Evolutionary conservation across 2,888 invertebrate genomes (phyloP).

Genomic region (Agapetus fuscipes): DNA sequence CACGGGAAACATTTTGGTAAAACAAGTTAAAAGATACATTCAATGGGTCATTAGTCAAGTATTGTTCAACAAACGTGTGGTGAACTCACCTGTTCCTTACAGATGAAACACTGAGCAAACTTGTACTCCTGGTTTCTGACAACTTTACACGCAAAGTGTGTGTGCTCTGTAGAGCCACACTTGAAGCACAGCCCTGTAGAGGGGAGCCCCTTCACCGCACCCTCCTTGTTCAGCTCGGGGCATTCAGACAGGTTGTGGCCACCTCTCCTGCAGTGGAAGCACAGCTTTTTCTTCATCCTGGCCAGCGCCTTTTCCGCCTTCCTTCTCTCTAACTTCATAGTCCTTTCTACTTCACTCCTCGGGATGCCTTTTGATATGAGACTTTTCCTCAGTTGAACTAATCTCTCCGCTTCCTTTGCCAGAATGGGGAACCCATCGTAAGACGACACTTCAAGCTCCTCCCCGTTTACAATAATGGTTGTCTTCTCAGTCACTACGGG

Average conservation of each 20-base stretch:
- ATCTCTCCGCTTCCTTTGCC: constrained; percentile 57
- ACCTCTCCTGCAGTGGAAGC: constrained; percentile 67
- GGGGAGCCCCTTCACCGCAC: constrained; percentile 32
- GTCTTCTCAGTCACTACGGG: constrained; percentile 36
- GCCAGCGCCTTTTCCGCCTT: constrained; percentile 63
- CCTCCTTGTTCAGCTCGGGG: constrained; percentile 53
- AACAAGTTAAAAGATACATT: too few relatives aligned
- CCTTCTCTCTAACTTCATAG: constrained; percentile 59
- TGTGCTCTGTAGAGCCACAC: constrained; percentile 84
- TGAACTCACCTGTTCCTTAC: constrained; percentile 64
- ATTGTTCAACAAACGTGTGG: too few relatives aligned
- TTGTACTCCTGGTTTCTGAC: constrained; percentile 57
- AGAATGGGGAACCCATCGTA: constrained; percentile 65
- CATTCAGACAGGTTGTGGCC: constrained; percentile 78
- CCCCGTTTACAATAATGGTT: constrained; percentile 53
- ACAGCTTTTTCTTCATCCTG: constrained; percentile 57
- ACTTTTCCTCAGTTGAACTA: constrained; percentile 49
- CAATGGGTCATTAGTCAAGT: too few relatives aligned
- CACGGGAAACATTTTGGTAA: too few relatives aligned
- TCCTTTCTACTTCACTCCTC: constrained; percentile 52
- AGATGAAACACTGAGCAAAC: constrained; percentile 83
- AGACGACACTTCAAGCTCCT: constrained; percentile 49
- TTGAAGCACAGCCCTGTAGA: constrained; percentile 73
- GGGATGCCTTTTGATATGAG: constrained; percentile 60
- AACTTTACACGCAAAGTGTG: constrained; percentile 63